Conservation (phyloP, 2,888 invertebrate genomes). For the Chloroclysta siterata region DNA sequence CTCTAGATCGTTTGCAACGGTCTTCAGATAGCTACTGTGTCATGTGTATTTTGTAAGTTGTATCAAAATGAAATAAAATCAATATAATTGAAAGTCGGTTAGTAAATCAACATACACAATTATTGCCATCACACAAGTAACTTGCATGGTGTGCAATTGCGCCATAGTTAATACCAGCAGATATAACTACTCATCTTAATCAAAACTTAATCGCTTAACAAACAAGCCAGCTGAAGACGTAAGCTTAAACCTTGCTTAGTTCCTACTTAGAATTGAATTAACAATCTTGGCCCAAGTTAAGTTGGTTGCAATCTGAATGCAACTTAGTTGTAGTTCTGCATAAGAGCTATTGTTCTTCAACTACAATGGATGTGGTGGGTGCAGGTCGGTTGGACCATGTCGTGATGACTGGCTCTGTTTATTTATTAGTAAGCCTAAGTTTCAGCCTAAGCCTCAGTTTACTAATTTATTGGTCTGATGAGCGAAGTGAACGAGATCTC, state of each 20-base stretch:
- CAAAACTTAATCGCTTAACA: constrained; percentile 27
- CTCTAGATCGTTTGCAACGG: too few relatives aligned
- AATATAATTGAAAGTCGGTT: too few relatives aligned
- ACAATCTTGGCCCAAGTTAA: constrained; percentile 57
- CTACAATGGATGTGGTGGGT: not conserved
- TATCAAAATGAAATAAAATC: too few relatives aligned
- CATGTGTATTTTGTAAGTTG: too few relatives aligned
- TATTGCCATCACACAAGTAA: too few relatives aligned
- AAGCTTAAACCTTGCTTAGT: constrained; percentile 57
- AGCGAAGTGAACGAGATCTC: not conserved
- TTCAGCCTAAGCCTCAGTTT: not conserved
- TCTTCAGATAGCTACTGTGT: too few relatives aligned
- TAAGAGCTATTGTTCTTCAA: constrained; percentile 13
- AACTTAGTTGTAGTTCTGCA: constrained; percentile 21
- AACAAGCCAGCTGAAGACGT: constrained; percentile 16
- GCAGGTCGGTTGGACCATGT: not conserved
- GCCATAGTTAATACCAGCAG: not conserved
- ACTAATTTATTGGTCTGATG: not conserved
- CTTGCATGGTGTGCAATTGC: too few relatives aligned
- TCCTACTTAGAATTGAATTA: constrained; percentile 64
- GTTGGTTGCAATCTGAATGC: constrained; percentile 38
- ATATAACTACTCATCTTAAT: constrained; percentile 11
- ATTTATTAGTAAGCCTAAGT: constrained; percentile 14
- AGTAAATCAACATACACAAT: too few relatives aligned
- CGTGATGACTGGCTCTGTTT: constrained; percentile 9